Percentiles rank a stretch among this genome's conserved stretches.
These are phyloP conservation scores for Melolontha melolontha DNA, from an alignment of 2,888 invertebrate species.

Conservation along the genomic window DNA sequence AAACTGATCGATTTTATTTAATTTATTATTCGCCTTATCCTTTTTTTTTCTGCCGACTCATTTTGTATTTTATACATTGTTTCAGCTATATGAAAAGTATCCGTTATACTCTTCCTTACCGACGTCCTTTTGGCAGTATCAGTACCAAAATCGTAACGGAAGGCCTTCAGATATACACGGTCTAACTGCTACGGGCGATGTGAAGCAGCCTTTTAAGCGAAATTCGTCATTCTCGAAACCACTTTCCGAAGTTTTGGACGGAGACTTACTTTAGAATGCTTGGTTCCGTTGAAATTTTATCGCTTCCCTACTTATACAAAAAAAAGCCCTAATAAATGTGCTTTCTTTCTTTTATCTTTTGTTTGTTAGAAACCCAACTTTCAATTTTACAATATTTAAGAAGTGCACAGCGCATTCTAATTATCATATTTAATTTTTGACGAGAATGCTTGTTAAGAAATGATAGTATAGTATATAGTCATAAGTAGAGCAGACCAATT, in stretches of 20 bases:
- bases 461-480: too few relatives aligned
- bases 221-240: constrained; percentile 55
- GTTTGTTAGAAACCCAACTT: not conserved
- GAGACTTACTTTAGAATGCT: constrained; percentile 26
- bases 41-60: not conserved
- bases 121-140: constrained; percentile 54
- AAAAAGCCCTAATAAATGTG: too few relatives aligned
- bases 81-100: constrained; percentile 57
- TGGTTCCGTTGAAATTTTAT: not conserved
- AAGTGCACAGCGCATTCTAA: too few relatives aligned
- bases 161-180: constrained; percentile 49
- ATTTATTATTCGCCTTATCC: too few relatives aligned
- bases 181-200: constrained; percentile 50
- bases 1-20: constrained; percentile 9
- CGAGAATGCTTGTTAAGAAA: too few relatives aligned
- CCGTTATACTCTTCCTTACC: constrained; percentile 55
- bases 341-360: too few relatives aligned
- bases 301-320: not conserved
- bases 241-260: constrained; percentile 53
- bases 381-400: too few relatives aligned
- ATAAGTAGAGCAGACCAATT: too few relatives aligned
- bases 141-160: constrained; percentile 48
- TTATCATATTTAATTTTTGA: too few relatives aligned
- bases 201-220: constrained; percentile 55
- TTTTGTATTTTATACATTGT: constrained; percentile 27